phyloP scores from a whole-genome alignment of 2,888 invertebrate genomes.

The Cordilura impudica region DNA sequence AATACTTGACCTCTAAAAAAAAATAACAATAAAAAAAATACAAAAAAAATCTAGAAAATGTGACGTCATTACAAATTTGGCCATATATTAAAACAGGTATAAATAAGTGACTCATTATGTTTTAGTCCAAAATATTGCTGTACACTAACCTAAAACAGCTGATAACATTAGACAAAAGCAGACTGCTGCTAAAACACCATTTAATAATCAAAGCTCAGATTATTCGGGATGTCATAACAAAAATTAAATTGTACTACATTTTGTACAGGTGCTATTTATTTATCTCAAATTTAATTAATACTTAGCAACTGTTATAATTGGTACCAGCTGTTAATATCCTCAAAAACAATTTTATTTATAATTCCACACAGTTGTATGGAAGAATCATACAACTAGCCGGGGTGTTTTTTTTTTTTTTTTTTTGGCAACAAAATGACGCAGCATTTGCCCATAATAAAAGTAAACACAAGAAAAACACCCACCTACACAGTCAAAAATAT shows the following conservation, averaged over 20 bases:
- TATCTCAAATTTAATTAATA: too few species aligned
- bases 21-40: neutral
- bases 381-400: constrained; percentile 5
- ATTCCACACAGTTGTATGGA: neutral
- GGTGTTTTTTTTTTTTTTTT: neutral
- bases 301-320: neutral
- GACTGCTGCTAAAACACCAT: too few species aligned
- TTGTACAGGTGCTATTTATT: too few species aligned
- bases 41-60: constrained; percentile 4
- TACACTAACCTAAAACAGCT: neutral
- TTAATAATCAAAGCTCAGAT: too few species aligned
- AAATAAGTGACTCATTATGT: constrained; percentile 32
- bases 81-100: neutral
- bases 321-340: too few species aligned
- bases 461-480: neutral
- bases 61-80: constrained; percentile 42
- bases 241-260: too few species aligned
- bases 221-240: too few species aligned
- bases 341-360: neutral
- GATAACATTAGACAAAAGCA: neutral
- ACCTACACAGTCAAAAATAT: constrained; percentile 8
- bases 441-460: constrained; percentile 19
- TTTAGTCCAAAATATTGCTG: neutral
- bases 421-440: constrained; percentile 27
- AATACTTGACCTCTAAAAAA: neutral